Evolutionary conservation across 2,797 vertebrate genomes (phyloP), one percentile per base, ranked within the genome.

Genomic region (Tenualosa thibaudeaui): DNA sequence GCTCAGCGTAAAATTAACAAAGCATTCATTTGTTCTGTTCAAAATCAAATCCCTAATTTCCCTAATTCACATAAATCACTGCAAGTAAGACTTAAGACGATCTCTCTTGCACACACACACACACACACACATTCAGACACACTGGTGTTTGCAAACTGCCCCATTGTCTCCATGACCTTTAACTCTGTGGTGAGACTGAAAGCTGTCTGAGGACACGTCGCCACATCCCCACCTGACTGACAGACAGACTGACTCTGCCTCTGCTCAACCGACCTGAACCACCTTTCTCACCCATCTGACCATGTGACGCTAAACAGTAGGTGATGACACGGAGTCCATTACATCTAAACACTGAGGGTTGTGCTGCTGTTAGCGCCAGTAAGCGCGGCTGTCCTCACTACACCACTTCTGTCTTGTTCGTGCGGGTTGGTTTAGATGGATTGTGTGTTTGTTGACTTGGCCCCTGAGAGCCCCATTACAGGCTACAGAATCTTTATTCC

Each of bases 341-440:
- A 85, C 84, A 81, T 26, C 89, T 88, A 85, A 85, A 88, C 87
- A 40, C 60, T 24, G 82, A 58, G 58, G 22, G 0, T 3, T 17
- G 68, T 17, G 26, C 31, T 4, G 26, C 13, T 15, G 68, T 9
- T 37, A 40, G 26, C 68, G 40, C 68, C 68, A 71, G 10, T 40
- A 31, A 71, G 3, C 31, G 15, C 3, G 60, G 49, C 82, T 86
- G 86, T 91, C 91, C 90, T 84, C 40, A 24, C 85, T 90, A 84
- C 89, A 85, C 91, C 89, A 84, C 6, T 1, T 1, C 7, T 24
- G 84, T 24, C 83, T 91, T 90, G 90, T 91, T 84, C 87, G 46
- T 17, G 83, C 31, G 53, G 22, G 43, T 56, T 60, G 83, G 53
- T 81, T 65, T 19, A 4, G 49, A 46, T 3, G 82, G 71, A 78